Conservation (phyloP, 2,797 vertebrate genomes). For the Peromyscus aztecus region DNA sequence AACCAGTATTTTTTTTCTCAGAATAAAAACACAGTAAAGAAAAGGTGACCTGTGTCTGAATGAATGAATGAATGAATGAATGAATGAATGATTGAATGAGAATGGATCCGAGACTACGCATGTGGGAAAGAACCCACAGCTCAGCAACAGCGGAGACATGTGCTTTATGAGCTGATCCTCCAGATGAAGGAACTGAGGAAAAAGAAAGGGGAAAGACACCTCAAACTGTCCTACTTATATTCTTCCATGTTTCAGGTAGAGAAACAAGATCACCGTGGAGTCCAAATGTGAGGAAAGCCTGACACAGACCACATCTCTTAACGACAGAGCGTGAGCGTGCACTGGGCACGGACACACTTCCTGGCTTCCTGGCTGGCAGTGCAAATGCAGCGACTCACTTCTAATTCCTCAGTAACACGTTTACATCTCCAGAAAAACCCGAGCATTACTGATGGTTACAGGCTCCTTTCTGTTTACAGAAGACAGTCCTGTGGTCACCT, state of each 20-base stretch:
- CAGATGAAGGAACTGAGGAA: constrained; percentile 6
- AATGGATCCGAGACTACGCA: constrained; percentile 16
- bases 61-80: neutral
- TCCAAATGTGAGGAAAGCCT: constrained; percentile 6
- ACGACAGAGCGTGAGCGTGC: neutral
- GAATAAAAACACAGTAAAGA: neutral
- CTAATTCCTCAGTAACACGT: neutral
- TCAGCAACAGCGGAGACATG: neutral
- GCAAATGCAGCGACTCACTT: constrained; percentile 55
- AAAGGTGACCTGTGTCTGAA: neutral
- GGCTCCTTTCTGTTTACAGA: constrained; percentile 22
- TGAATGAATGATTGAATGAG: neutral
- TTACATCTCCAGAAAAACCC: constrained; percentile 37
- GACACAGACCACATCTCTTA: constrained; percentile 32
- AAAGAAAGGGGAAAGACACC: neutral
- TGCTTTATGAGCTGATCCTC: constrained; percentile 26
- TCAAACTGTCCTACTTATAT: constrained; percentile 20
- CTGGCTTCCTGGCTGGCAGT: neutral
- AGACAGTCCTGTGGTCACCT: neutral
- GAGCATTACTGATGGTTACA: neutral
- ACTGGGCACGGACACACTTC: neutral
- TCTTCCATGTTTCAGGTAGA: neutral
- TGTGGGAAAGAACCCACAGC: neutral
- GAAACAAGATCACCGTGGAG: neutral
- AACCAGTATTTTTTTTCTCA: constrained; percentile 38